Conservation (phyloP, 2,888 invertebrate genomes). For the Schrankia costaestrigalis region DNA sequence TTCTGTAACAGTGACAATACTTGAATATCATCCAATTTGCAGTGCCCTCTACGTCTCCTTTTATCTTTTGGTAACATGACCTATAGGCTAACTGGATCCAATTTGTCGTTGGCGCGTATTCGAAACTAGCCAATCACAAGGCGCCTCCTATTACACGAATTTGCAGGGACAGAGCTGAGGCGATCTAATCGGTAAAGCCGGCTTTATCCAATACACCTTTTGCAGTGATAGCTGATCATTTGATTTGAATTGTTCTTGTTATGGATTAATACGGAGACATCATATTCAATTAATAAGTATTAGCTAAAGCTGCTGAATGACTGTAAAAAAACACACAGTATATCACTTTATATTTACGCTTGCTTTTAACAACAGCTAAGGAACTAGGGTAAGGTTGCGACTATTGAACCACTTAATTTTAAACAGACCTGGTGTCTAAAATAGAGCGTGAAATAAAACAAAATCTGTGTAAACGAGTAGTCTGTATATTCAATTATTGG, state of each 20-base stretch:
- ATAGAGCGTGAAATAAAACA: too few relatives aligned
- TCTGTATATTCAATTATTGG: too few relatives aligned
- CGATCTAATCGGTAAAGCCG: constrained; percentile 63
- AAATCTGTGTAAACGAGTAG: too few relatives aligned
- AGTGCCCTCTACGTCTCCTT: constrained; percentile 25
- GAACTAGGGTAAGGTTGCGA: too few relatives aligned
- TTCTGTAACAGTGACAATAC: constrained; percentile 13
- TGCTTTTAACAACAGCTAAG: too few relatives aligned
- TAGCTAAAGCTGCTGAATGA: too few relatives aligned
- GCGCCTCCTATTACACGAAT: constrained; percentile 58
- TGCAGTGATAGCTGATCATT: constrained; percentile 53
- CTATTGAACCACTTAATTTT: too few relatives aligned
- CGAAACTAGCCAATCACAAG: constrained; percentile 70
- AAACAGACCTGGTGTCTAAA: too few relatives aligned
- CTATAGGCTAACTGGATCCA: constrained; percentile 67
- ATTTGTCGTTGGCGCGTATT: constrained; percentile 65
- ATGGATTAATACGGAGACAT: constrained; percentile 22
- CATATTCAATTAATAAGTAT: constrained; percentile 24
- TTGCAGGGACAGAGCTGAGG: constrained; percentile 46
- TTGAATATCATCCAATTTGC: constrained; percentile 27
- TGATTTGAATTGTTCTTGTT: constrained; percentile 31
- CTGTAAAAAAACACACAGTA: too few relatives aligned
- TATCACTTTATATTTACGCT: too few relatives aligned
- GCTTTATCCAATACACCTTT: constrained; percentile 66
- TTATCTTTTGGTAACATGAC: constrained; percentile 51